Evolutionary conservation across 2,797 vertebrate genomes (phyloP), one percentile per base, ranked within the genome.

Genomic region (Anguilla pacifica): DNA sequence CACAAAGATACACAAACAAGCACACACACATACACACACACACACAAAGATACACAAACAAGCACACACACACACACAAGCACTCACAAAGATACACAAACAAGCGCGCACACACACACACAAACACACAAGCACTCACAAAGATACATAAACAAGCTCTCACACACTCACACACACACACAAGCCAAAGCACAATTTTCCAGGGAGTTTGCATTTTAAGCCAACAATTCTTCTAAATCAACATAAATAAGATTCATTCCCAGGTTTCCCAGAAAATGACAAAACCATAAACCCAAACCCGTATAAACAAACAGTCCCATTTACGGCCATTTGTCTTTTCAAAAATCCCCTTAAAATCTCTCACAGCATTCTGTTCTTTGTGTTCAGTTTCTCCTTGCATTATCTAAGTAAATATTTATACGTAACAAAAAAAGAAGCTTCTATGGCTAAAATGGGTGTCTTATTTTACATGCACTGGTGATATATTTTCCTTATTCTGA

Each of bases 321-420:
- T 57, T 84, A 84, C 13, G 9, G 51, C 51, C 31, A 57, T 64
- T 77, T 85, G 53, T 49, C 77, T 81, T 81, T 35, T 39, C 55
- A 35, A 64, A 61, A 57, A 35, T n/a, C 43, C 77, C 19, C 31
- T 22, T 5, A 85, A 85, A 46, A 31, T 39, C 84, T 39, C 35
- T n/a, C 25, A 3, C 31, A 61, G 28, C 17, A 49, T 46, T 19
- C 57, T 59, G 17, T 43, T 43, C 35, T 64, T 17, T 15, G 70
- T 35, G 2, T 77, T 39, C 72, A 6, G 11, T 59, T 85, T 84
- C 28, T 28, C 31, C 7, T n/a, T 7, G 3, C 46, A 55, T 53
- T 51, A 19, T 84, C 51, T 19, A 43, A 25, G 28, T 64, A 85
- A 43, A 85, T 85, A 85, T 85, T 64, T 35, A 85, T 39, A 64